Conservation (phyloP, 2,113 vertebrate genomes). For the Pelusios castaneus region DNA sequence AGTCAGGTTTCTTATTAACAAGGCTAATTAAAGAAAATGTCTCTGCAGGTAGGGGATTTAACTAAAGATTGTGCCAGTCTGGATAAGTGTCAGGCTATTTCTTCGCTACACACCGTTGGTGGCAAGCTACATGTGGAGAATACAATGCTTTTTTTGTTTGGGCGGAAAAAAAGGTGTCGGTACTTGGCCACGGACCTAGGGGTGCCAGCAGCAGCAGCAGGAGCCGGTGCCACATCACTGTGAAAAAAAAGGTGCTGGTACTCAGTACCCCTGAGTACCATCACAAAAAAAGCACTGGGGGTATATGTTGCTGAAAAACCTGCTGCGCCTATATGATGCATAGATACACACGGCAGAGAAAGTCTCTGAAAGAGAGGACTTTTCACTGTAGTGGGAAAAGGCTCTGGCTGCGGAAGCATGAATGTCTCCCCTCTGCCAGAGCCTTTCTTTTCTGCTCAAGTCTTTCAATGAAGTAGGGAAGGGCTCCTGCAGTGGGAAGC, state of each 20-base stretch:
- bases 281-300: too few species aligned
- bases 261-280: too few species aligned
- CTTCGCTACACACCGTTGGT: neutral
- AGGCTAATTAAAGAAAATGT: neutral
- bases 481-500: too few species aligned
- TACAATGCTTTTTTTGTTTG: too few species aligned
- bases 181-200: too few species aligned
- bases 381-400: neutral
- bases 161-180: too few species aligned
- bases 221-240: too few species aligned
- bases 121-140: neutral
- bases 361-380: neutral
- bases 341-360: neutral
- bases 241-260: too few species aligned
- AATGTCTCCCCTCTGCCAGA: neutral
- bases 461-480: neutral
- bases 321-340: neutral
- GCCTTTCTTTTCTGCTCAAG: neutral
- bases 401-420: neutral
- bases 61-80: neutral
- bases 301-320: neutral
- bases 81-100: rapidly evolving
- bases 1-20: neutral
- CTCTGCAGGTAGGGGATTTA: neutral
- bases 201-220: too few species aligned